Conservation (phyloP, 1,140 invertebrate species). For the Polypedilum vanderplanki region DNA sequence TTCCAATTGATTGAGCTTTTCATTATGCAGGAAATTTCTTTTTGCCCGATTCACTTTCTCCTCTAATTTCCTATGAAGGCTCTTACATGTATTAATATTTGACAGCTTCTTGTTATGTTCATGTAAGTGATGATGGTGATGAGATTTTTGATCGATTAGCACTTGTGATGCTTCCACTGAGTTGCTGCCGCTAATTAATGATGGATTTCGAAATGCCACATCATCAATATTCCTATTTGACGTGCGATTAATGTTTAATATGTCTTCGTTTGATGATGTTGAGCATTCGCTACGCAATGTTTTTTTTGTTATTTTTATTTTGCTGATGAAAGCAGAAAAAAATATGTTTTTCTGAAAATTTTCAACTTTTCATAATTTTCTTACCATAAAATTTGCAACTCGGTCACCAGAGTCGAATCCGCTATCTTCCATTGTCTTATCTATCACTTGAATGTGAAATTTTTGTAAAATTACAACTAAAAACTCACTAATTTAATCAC, state of each 20-base stretch:
- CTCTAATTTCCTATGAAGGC: slow-evolving; percentile 42
- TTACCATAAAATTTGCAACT: slow-evolving; percentile 17
- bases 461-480: background rate
- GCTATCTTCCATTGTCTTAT: slow-evolving; percentile 38
- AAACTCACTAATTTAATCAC: background rate
- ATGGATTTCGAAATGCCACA: background rate
- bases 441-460: background rate
- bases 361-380: background rate
- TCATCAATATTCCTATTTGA: slow-evolving; percentile 22
- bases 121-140: slow-evolving; percentile 24
- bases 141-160: background rate
- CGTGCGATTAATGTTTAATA: slow-evolving; percentile 21
- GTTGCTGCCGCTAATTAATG: slow-evolving; percentile 23
- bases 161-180: background rate
- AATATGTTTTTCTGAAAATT: background rate
- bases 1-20: slow-evolving; percentile 36
- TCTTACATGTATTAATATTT: slow-evolving; percentile 38
- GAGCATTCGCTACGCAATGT: background rate
- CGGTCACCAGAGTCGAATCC: slow-evolving; percentile 43
- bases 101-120: slow-evolving; percentile 23
- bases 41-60: slow-evolving; percentile 43
- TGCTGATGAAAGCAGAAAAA: background rate
- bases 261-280: slow-evolving; percentile 1
- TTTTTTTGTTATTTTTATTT: background rate
- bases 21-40: slow-evolving; percentile 39